Conservation (phyloP, 2,888 invertebrate species). For the Eupithecia centaureata region DNA sequence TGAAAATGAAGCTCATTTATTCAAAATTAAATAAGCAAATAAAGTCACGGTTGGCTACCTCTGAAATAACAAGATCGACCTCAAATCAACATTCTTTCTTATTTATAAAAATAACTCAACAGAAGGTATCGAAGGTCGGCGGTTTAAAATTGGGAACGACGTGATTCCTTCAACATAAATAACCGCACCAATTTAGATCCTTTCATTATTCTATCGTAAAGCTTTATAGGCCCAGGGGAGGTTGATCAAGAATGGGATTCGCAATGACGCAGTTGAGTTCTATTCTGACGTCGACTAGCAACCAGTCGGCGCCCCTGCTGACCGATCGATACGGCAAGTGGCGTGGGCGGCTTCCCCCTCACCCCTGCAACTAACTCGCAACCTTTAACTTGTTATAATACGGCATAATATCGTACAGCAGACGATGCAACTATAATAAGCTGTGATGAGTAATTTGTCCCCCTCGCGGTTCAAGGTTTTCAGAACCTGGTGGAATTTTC, state of each 20-base stretch:
- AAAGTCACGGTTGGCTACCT: neutral
- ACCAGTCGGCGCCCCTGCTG: slow-evolving; percentile 63
- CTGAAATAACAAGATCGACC: neutral
- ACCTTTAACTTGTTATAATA: slow-evolving; percentile 52
- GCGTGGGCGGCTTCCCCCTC: slow-evolving; percentile 70
- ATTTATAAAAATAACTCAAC: neutral
- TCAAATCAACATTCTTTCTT: neutral
- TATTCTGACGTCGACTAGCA: slow-evolving; percentile 63
- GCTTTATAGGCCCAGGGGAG: slow-evolving; percentile 48
- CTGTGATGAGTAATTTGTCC: slow-evolving; percentile 34
- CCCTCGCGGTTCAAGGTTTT: slow-evolving; percentile 30
- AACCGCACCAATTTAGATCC: slow-evolving; percentile 3
- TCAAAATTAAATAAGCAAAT: slow-evolving; percentile 12
- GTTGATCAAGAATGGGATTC: slow-evolving; percentile 58
- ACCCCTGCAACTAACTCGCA: slow-evolving; percentile 51
- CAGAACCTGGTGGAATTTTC: neutral
- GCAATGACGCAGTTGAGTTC: slow-evolving; percentile 69
- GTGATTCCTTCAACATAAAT: neutral
- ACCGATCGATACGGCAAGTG: slow-evolving; percentile 70
- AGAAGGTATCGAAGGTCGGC: neutral
- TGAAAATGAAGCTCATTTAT: slow-evolving; percentile 5
- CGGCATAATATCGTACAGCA: slow-evolving; percentile 43
- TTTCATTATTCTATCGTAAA: slow-evolving; percentile 24
- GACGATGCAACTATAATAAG: slow-evolving; percentile 22
- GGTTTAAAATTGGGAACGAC: neutral